A percentile compares a stretch with the other conserved stretches of the same genome.
phyloP scores from a whole-genome alignment of 1,140 invertebrate species.

The Dolichoris vasculosae region DNA sequence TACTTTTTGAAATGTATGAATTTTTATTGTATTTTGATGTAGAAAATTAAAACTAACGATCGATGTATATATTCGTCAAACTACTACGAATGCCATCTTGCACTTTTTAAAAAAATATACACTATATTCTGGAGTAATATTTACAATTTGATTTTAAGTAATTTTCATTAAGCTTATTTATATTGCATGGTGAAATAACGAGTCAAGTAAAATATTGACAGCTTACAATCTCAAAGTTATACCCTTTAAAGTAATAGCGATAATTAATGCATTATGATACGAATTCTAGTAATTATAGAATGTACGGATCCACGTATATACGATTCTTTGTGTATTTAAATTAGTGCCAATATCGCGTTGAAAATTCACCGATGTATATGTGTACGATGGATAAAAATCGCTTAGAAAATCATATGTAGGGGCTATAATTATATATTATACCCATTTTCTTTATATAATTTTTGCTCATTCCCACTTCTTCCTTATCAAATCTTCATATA shows the following conservation, averaged over 20 bases:
- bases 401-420: constrained; percentile 23
- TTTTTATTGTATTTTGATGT: too few species aligned
- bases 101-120: neutral
- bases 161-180: constrained; percentile 1
- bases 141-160: neutral
- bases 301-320: neutral
- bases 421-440: constrained; percentile 35
- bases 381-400: constrained; percentile 5
- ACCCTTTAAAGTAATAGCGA: constrained; percentile 19
- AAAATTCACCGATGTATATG: constrained; percentile 1
- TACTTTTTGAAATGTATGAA: too few species aligned
- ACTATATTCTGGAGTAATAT: neutral
- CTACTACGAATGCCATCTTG: neutral
- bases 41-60: too few species aligned
- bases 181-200: neutral
- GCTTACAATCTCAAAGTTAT: neutral
- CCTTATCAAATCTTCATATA: constrained; percentile 34
- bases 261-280: constrained; percentile 41
- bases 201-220: neutral
- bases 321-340: neutral
- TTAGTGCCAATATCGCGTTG: neutral
- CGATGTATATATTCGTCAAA: too few species aligned
- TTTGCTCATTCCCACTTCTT: neutral
- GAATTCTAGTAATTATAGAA: constrained; percentile 21
- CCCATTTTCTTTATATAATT: constrained; percentile 2